These are phyloP conservation scores for Nannospalax galili DNA, from an alignment of 2,113 vertebrate genomes.

Conservation along the genomic window DNA sequence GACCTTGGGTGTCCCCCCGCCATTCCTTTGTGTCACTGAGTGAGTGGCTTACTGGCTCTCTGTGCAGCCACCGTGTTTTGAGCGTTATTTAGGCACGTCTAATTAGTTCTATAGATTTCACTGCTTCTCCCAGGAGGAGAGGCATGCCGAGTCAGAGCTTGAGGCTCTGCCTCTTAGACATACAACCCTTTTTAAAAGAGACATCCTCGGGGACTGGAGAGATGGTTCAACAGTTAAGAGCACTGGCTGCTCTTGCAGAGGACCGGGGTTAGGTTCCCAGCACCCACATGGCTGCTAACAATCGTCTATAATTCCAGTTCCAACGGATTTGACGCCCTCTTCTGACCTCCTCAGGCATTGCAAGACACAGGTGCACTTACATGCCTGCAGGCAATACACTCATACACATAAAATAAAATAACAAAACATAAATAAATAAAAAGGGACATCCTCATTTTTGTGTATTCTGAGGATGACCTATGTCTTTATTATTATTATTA, in stretches of 20 bases:
- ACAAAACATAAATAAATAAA: too few relatives aligned
- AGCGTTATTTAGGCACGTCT: slow-evolving; percentile 65
- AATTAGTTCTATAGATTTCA: slow-evolving; percentile 66
- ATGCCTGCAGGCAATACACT: too few relatives aligned
- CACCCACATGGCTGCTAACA: too few relatives aligned
- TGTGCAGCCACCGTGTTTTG: slow-evolving; percentile 15
- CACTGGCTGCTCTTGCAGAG: too few relatives aligned
- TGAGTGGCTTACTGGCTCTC: slow-evolving; percentile 60
- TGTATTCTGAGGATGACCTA: not conserved
- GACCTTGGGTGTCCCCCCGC: slow-evolving; percentile 7
- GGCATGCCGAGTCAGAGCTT: slow-evolving; percentile 43
- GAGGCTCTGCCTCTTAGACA: not conserved
- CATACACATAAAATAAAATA: too few relatives aligned
- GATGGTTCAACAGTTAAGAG: too few relatives aligned
- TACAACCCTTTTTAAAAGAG: not conserved
- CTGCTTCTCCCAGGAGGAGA: slow-evolving; percentile 25
- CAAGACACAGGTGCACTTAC: too few relatives aligned
- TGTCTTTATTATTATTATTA: not conserved
- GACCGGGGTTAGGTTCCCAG: too few relatives aligned
- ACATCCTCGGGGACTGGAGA: too few relatives aligned
- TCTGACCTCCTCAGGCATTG: too few relatives aligned
- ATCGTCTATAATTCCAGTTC: too few relatives aligned
- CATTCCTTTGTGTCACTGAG: not conserved
- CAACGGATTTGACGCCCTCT: too few relatives aligned
- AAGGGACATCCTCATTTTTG: not conserved